Base-by-base conservation (phyloP, 2,888 invertebrate species). In the Zootermopsis nevadensis region DNA sequence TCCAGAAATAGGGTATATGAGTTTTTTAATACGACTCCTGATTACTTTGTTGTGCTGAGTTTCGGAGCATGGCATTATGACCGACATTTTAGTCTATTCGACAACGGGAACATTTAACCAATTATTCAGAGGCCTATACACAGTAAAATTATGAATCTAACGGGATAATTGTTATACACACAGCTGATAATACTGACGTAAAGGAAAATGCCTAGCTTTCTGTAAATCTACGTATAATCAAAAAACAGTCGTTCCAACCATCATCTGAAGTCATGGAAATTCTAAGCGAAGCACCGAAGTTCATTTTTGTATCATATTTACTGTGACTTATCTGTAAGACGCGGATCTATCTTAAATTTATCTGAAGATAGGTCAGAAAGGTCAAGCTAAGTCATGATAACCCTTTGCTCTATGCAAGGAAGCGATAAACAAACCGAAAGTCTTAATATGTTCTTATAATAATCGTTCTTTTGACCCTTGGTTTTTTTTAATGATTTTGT, bases 381-480 rank as follows among this genome's bases (percentile, higher is more conserved):
- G 69, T 69, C 69, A 69, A 69, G 33, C 19, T 66, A n/a, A 30
- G 66, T 30, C 27, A 10, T 30, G 69, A 69, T 69, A 69, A 69
- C 69, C 69, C 69, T 22, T 31, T 15, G 15, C 30, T 33, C 33
- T 33, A 30, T 8, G 48, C 48, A 19, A 48, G 48, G 48, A 48
- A 48, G 19, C 48, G 69, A 69, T 69, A 69, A 69, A 69, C 69
- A 69, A 69, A 66, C 66, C 27, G 27, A 66, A 27, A 66, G 27
- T 12, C 19, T 66, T 66, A n/a, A 66, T 66, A 15, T 66, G 66
- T 66, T 66, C 15, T 30, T 30, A 30, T 66, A 66, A 66, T 30
- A 69, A 69, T 30, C 69, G 69, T 69, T 69, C 69, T 22, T 69
- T 69, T 69, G 69, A 69, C 69, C 69, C 19, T 69, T 69, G 2